These are phyloP conservation scores for Hemicentrotus pulcherrimus DNA, from an alignment of 35 echinoderm and acorn worm genomes.

Conservation along the genomic window DNA sequence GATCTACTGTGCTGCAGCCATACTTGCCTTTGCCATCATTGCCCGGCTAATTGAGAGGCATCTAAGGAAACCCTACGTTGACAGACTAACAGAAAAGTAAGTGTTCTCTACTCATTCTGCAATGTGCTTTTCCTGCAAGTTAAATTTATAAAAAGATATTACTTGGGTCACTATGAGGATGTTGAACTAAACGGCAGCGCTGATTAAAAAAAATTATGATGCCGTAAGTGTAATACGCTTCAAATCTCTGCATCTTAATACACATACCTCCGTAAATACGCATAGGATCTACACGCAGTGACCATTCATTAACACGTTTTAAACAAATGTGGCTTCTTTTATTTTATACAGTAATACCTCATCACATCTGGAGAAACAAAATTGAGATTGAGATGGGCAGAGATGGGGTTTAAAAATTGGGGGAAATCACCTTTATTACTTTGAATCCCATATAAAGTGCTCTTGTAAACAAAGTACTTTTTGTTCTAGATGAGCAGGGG, in stretches of 20 bases:
- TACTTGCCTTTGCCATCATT: conserved; percentile 16
- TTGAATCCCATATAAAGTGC: background rate
- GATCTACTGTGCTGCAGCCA: background rate
- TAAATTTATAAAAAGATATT: too few species aligned
- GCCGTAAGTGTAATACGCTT: too few species aligned
- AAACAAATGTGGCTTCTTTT: background rate
- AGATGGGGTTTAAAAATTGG: background rate
- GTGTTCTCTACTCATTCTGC: background rate
- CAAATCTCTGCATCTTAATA: too few species aligned
- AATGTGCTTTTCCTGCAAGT: background rate
- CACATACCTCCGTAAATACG: too few species aligned
- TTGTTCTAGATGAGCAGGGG: too few species aligned
- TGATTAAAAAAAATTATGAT: too few species aligned
- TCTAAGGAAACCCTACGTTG: conserved; percentile 22
- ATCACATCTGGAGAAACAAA: background rate
- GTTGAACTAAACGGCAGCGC: too few species aligned
- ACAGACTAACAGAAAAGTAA: conserved; percentile 29
- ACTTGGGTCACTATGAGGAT: too few species aligned
- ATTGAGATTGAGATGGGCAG: background rate
- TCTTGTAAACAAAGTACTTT: too few species aligned
- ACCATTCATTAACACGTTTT: too few species aligned
- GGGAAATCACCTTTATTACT: background rate
- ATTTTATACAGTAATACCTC: background rate
- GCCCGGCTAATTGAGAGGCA: conserved; percentile 12
- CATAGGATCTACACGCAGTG: too few species aligned